Percentiles rank a stretch among this genome's conserved stretches.
Evolutionary conservation across 1,140 invertebrate genomes (phyloP).

Genomic region (Caerostris extrusa): DNA sequence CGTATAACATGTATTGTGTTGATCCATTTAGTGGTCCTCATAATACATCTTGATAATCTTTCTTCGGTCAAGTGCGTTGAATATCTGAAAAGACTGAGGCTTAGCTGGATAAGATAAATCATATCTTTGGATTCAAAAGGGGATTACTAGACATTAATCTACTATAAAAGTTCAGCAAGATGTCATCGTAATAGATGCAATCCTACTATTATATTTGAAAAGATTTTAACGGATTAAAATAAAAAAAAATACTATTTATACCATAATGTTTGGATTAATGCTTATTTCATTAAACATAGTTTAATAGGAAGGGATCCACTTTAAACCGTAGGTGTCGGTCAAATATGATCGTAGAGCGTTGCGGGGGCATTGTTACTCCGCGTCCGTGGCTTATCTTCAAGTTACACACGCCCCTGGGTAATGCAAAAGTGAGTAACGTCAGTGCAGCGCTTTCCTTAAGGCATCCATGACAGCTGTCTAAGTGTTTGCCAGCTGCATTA

Average conservation of each 20-base stretch:
- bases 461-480: no score
- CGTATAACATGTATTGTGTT: not conserved
- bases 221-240: not conserved
- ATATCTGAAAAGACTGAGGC: conserved; percentile 5
- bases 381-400: no score
- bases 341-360: no score
- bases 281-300: no score
- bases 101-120: not conserved
- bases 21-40: not conserved
- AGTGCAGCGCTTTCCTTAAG: no score
- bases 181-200: not conserved
- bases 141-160: not conserved
- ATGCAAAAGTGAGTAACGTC: no score
- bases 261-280: not conserved
- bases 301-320: no score
- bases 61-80: not conserved
- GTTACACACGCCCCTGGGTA: no score
- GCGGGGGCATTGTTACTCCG: no score
- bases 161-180: not conserved
- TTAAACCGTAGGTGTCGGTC: no score
- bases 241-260: not conserved
- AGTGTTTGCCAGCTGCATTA: no score
- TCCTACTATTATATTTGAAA: not conserved
- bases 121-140: not conserved
- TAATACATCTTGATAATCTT: conserved; percentile 11